Base-by-base conservation (phyloP, 2,888 invertebrate species). In the Xanthostigma xanthostigma region DNA sequence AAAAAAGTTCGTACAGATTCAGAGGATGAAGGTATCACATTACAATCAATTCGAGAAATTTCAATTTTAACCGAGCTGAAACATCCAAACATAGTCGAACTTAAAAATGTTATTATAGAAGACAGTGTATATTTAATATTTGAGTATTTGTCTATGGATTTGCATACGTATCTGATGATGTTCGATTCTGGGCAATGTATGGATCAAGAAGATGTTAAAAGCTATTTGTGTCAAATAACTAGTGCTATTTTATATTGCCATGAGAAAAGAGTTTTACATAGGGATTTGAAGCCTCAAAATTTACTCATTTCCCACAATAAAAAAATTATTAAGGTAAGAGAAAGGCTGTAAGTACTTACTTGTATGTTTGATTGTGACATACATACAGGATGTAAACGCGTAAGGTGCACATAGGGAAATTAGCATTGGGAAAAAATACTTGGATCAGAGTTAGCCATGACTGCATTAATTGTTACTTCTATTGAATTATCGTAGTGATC, bases 251-350 rank as follows among this genome's bases (percentile, higher is more conserved):
- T 93, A 46, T 97, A 88, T 69, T 97, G 96, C 64, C 97, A 98
- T 65, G 81, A 86, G 58, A 78, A 94, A 41, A 73, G 94, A 55
- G 85, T 95, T 40, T 71, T 96, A 10, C 95, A 96, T 67, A 74
- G 96, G 46, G 95, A 96, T 66, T 74, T 96, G 49, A 96, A 96
- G 62, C 97, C 97, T 0, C 96, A 97, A 67, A 98, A 98, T 69
- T 74, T 98, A 50, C 76, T 97, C 1, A 92, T 96, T 53, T 88
- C 91, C 62, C 79, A 80, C 57, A 82, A 86, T 59, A 92, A 93
- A 11, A 95, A 96, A 10, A 78, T 84, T 49, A 94, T 98, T 51
- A 98, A 98, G 73, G 84, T n/a, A n/a, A n/a, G n/a, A n/a, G n/a
- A n/a, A n/a, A n/a, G n/a, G n/a, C n/a, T n/a, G n/a, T n/a, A n/a